Conservation (phyloP, 2,113 vertebrate genomes). For the Datnioides undecimradiatus region DNA sequence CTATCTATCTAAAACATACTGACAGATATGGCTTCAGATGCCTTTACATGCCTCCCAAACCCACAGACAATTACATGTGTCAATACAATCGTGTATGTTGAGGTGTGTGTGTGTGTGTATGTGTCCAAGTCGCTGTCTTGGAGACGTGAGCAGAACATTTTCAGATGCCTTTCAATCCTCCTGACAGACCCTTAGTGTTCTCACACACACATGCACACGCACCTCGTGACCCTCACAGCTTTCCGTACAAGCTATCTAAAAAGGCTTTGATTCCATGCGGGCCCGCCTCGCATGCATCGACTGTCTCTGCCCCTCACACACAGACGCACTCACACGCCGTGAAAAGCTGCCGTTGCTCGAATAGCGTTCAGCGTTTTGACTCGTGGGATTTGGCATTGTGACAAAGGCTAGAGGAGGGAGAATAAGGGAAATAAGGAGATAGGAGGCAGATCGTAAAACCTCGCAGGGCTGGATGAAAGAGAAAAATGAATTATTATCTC, state of each 20-base stretch:
- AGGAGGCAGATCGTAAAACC: neutral
- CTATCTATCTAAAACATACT: neutral
- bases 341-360: slow-evolving; percentile 31
- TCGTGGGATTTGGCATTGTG: neutral
- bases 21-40: too few relatives aligned
- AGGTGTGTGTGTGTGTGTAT: neutral
- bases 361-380: slow-evolving; percentile 21
- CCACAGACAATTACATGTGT: neutral
- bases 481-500: slow-evolving; percentile 4
- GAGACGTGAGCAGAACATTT: slow-evolving; percentile 16
- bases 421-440: neutral
- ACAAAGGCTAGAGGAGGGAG: neutral
- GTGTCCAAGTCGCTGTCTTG: neutral
- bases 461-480: neutral
- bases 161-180: slow-evolving; percentile 34
- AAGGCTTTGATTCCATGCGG: slow-evolving; percentile 44
- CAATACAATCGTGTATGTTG: neutral
- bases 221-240: slow-evolving; percentile 11
- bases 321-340: neutral
- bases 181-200: slow-evolving; percentile 37
- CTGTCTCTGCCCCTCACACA: neutral
- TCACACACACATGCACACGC: slow-evolving; percentile 20
- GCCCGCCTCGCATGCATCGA: slow-evolving; percentile 8
- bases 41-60: too few relatives aligned
- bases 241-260: slow-evolving; percentile 45